Evolutionary conservation across 2,888 invertebrate genomes (phyloP).

Genomic region (Drosophila nr. medialis): DNA sequence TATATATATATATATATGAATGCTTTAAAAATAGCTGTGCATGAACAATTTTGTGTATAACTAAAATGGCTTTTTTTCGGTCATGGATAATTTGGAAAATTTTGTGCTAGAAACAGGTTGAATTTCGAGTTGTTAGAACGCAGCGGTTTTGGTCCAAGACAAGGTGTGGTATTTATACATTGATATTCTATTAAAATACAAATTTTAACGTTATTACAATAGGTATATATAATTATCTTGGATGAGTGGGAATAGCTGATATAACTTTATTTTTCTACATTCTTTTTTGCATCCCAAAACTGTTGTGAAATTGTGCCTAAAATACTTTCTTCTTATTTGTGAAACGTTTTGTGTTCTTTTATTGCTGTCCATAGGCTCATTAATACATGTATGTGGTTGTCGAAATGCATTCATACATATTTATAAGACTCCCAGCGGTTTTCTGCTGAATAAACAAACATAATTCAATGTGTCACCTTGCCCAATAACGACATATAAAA

Average conservation of each 20-base stretch:
- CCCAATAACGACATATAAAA: constrained; percentile 39
- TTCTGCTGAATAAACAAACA: constrained; percentile 70
- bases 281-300: not conserved
- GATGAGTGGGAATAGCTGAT: not conserved
- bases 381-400: constrained; percentile 59
- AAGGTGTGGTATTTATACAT: constrained; percentile 24
- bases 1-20: constrained; percentile 23
- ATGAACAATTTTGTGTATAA: constrained; percentile 37
- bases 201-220: not conserved
- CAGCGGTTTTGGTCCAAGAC: constrained; percentile 1
- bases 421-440: constrained; percentile 41
- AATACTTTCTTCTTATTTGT: not conserved
- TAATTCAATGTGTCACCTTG: constrained; percentile 74
- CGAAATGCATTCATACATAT: constrained; percentile 37
- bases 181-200: not conserved
- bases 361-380: constrained; percentile 12
- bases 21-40: constrained; percentile 52
- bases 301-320: not conserved
- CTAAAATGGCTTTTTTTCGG: constrained; percentile 20
- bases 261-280: not conserved
- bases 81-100: constrained; percentile 52
- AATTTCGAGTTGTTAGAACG: constrained; percentile 28
- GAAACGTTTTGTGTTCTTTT: not conserved
- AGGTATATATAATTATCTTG: not conserved
- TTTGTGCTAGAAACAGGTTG: constrained; percentile 31